These are phyloP conservation scores for Epistrophe grossulariae DNA, from an alignment of 2,888 invertebrate genomes.

Conservation along the genomic window DNA sequence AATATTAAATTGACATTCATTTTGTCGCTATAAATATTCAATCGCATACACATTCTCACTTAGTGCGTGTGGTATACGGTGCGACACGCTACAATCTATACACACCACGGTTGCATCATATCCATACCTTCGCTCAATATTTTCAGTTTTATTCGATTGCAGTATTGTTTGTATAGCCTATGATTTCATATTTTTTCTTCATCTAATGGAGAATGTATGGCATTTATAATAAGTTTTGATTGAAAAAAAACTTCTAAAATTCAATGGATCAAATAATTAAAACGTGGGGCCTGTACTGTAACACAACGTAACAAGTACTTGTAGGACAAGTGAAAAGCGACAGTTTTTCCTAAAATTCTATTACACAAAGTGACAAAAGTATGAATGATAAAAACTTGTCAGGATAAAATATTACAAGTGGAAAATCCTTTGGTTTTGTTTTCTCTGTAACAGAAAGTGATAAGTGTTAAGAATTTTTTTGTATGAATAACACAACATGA, in stretches of 20 bases:
- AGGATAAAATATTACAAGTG: no score
- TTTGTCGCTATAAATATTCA: conserved; percentile 72
- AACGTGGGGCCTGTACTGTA: no score
- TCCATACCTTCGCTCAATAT: neutral
- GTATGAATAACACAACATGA: no score
- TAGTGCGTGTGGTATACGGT: conserved; percentile 21
- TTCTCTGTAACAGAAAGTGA: no score
- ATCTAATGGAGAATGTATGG: neutral
- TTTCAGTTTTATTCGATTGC: conserved; percentile 29
- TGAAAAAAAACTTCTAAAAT: neutral
- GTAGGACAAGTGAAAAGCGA: no score
- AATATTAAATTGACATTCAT: conserved; percentile 72
- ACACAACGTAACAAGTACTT: no score
- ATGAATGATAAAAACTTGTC: no score
- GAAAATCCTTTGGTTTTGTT: no score
- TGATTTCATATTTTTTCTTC: conserved; percentile 52
- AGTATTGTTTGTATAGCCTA: conserved; percentile 55
- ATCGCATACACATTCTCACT: conserved; percentile 46
- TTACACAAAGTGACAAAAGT: no score
- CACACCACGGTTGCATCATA: neutral
- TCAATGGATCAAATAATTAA: neutral
- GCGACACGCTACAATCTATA: conserved; percentile 3
- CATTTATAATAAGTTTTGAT: neutral
- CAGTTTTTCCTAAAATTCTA: no score
- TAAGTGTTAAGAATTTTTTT: no score